A percentile compares a stretch with the other conserved stretches of the same genome.
Evolutionary conservation across 1,140 invertebrate species (phyloP).

Genomic region (Formica exsecta): DNA sequence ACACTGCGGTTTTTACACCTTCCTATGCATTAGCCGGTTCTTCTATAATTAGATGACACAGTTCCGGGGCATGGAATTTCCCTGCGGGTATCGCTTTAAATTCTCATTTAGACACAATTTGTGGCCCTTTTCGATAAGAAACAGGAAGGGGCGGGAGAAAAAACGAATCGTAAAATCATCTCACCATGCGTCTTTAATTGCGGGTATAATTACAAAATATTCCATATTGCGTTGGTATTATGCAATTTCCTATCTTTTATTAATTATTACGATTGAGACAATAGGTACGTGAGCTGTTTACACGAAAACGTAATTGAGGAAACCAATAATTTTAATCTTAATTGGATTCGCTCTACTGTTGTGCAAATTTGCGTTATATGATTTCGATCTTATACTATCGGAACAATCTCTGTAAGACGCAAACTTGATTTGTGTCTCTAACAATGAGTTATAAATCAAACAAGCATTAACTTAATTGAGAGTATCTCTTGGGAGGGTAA

Average conservation of each 20-base stretch:
- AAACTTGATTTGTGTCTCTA: neutral
- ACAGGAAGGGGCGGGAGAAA: neutral
- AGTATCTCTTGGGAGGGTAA: neutral
- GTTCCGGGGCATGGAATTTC: slow-evolving; percentile 4
- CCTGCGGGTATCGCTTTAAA: neutral
- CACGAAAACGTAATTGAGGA: neutral
- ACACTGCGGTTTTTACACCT: slow-evolving; percentile 2
- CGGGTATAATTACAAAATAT: slow-evolving; percentile 16
- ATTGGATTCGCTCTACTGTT: neutral
- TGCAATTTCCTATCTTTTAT: slow-evolving; percentile 25
- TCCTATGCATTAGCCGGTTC: neutral
- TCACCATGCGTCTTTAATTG: neutral
- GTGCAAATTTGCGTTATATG: neutral
- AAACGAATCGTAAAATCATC: slow-evolving; percentile 1
- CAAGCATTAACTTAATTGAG: neutral
- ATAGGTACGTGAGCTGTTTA: neutral
- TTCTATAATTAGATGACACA: slow-evolving; percentile 52
- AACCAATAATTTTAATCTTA: slow-evolving; percentile 21
- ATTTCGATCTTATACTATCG: neutral
- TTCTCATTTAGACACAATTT: neutral
- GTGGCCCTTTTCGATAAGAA: neutral
- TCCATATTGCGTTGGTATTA: neutral
- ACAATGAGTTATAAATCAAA: neutral
- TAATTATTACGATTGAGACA: neutral
- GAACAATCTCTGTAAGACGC: neutral